Evolutionary conservation across 2,113 vertebrate genomes (phyloP).

Genomic region (Platanista minor): DNA sequence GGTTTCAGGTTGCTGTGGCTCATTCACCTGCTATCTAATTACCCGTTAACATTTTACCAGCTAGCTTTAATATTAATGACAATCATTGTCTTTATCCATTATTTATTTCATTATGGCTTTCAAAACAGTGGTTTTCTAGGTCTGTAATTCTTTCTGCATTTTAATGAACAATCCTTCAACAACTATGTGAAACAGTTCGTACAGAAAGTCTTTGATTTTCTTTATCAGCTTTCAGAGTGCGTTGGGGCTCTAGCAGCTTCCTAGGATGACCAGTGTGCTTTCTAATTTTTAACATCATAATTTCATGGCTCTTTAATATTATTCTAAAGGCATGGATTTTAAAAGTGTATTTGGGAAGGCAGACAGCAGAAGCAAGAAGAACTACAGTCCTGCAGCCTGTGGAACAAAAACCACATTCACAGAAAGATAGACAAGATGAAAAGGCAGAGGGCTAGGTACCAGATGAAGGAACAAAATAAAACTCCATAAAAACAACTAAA

Average conservation of each 20-base stretch:
- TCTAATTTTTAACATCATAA: neutral
- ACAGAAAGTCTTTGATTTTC: neutral
- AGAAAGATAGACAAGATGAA: no score
- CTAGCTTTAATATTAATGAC: constrained; percentile 1
- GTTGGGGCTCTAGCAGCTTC: neutral
- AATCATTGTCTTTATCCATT: neutral
- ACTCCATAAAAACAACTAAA: no score
- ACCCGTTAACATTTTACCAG: neutral
- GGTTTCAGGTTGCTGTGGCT: neutral
- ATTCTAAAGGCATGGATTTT: neutral
- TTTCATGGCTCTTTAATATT: neutral
- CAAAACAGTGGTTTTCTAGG: neutral
- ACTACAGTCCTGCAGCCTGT: no score
- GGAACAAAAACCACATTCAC: no score
- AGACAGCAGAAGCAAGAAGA: no score
- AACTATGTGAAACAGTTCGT: neutral
- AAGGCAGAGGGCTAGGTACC: no score
- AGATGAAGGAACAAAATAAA: no score
- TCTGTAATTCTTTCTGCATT: neutral
- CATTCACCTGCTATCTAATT: neutral
- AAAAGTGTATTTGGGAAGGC: neutral
- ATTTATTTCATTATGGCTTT: constrained; percentile 2
- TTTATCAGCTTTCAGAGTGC: neutral
- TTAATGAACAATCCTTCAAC: neutral
- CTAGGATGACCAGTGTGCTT: neutral